Evolutionary conservation across 1,140 invertebrate genomes (phyloP).

Genomic region (Drosophila eugracilis): DNA sequence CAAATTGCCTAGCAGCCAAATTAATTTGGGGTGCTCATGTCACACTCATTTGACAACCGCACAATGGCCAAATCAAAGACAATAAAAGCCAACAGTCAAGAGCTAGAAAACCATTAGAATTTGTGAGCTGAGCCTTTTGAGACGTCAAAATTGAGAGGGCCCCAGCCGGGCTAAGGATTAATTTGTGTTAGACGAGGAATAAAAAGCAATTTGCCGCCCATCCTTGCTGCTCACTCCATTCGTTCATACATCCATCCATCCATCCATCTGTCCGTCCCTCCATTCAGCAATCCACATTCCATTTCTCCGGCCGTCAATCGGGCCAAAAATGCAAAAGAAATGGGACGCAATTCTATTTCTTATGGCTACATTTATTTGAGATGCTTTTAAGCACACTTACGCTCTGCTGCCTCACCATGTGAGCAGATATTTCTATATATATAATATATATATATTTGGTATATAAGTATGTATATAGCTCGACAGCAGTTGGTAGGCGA

Average conservation of each 20-base stretch:
- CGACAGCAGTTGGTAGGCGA: slow-evolving; percentile 8
- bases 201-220: slow-evolving; percentile 53
- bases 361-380: slow-evolving; percentile 61
- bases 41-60: slow-evolving; percentile 47
- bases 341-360: slow-evolving; percentile 60
- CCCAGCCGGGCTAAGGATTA: slow-evolving; percentile 53
- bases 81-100: slow-evolving; percentile 50
- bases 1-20: slow-evolving; percentile 44
- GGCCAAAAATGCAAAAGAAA: slow-evolving; percentile 48
- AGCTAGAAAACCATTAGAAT: slow-evolving; percentile 41
- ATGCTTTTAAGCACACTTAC: slow-evolving; percentile 65
- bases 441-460: background rate
- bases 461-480: background rate
- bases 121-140: slow-evolving; percentile 44
- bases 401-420: slow-evolving; percentile 27
- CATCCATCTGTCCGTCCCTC: too few species aligned
- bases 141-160: slow-evolving; percentile 46
- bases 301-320: slow-evolving; percentile 4
- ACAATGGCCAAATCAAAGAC: slow-evolving; percentile 44
- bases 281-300: slow-evolving; percentile 1
- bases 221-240: background rate
- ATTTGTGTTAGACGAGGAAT: slow-evolving; percentile 54
- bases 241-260: background rate
- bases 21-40: slow-evolving; percentile 43
- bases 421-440: slow-evolving; percentile 25